Base-by-base conservation (phyloP, 2,113 vertebrate genomes). In the Acanthochromis polyacanthus region DNA sequence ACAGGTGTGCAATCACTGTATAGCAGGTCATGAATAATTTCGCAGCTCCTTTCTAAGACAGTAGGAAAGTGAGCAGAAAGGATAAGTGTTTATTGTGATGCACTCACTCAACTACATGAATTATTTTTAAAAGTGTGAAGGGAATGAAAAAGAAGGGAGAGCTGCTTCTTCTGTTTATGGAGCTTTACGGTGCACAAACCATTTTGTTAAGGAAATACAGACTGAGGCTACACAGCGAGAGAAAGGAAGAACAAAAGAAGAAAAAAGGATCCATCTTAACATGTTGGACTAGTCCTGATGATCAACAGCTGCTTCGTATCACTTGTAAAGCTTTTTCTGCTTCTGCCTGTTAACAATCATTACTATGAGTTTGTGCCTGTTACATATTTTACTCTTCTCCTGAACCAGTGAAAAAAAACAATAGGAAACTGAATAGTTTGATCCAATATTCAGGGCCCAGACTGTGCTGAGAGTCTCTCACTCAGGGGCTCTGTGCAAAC, bases 281-380 rank as follows among this genome's bases (percentile, higher is more conserved):
- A 95, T 95, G 95, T 93, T 92, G 93, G 92, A 94, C 86, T 91
- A 85, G 92, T 93, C 91, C 91, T 93, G 94, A 91, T 93, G 91
- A 92, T 82, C 95, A 96, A 95, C 94, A 95, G 94, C 94, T 96
- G 94, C 90, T 96, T 96, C 95, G 96, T 96, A 95, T 95, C 92
- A 94, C 94, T 94, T 94, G 93, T 96, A 95, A 96, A 96, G 95
- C 93, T 92, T 95, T 89, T 94, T 93, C 95, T 96, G 94, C 92
- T 96, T 94, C 92, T 91, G 88, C 93, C 52, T 95, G 95, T 96
- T 96, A 96, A 95, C 94, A 96, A 94, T 94, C 94, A 95, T 96
- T 96, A 95, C 93, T 91, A 91, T 95, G 96, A 96, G 88, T 95
- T 95, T 95, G 95, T 78, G 61, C 77, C 48, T 69, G 90, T 95